Evolutionary conservation across 2,113 vertebrate species (phyloP), one percentile per base, ranked within the genome.

Genomic region (Onychostoma macrolepis): DNA sequence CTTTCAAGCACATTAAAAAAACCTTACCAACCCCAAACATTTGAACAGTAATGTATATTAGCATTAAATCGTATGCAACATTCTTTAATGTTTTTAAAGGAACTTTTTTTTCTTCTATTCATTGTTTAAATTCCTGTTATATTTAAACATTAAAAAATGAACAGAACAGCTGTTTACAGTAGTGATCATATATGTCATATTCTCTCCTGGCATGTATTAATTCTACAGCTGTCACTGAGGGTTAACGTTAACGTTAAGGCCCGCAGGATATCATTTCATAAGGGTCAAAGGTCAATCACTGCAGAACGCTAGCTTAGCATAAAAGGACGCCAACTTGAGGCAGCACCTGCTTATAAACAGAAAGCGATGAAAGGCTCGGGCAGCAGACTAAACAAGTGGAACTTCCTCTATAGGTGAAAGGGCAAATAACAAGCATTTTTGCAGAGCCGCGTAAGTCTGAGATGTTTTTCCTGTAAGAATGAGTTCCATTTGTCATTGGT

Each of bases 351-450:
- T 71, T 24, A 24, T 12, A 67, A 69, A 45, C 28, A 33, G 30
- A 71, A 83, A 43, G 10, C 43, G 4, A 83, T 50, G 43, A 81
- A 6, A 24, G 48, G 41, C 69, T 76, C 19, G 43, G 26, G n/a
- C 72, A 30, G n/a, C 17, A 75, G 43, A 76, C 69, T 48, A 76
- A 87, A 71, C 63, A 74, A 83, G 58, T 15, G 50, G 33, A 75
- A 45, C 50, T 75, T 82, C 79, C 85, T 87, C n/a, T 74, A 82
- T 81, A 65, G 50, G 69, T 75, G 50, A 87, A 86, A 82, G 50
- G 69, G 53, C 26, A 82, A 43, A 69, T 79, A 69, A 82, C 85
- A 75, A 30, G 30, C 48, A 81, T 81, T 81, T 81, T 2, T 71
- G 38, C 28, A 4, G 28, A 61, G 19, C 69, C 43, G 63, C 2